Evolutionary conservation across 2,113 vertebrate species (phyloP), one percentile per base, ranked within the genome.

Genomic region (Ifrita kowaldi): DNA sequence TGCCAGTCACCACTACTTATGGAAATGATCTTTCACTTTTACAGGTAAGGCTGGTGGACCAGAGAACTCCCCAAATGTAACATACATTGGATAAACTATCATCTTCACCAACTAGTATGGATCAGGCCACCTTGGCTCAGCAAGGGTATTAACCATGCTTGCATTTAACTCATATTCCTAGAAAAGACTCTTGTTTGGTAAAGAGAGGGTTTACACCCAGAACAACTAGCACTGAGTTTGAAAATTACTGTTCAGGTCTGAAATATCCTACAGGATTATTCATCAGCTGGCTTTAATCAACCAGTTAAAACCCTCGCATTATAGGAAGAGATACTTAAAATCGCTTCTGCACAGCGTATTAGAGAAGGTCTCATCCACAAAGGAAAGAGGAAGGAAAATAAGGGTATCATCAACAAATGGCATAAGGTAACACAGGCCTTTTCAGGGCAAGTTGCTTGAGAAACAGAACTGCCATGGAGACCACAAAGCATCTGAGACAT

Each of bases 401-500:
- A 50, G 55, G 59, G 75, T 85, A 73, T 79, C 89, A 49, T 82
- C 82, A 80, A 73, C 65, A 86, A 91, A 90, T 49, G 81, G 93
- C 64, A 47, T 74, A 97, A 97, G 93, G 91, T 68, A 90, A 90
- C 78, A 71, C 65, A 93, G 65, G 39, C 80, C 90, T 95, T 96
- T 93, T 94, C 93, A 94, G 63, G 79, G 84, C 90, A 95, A 4
- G 62, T 96, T 97, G 93, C 90, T 89, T 96, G 73, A 96, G 89
- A 96, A 97, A 96, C 83, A 85, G 71, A 93, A 96, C 60, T 97
- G 59, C 90, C 94, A 96, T 94, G 94, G 95, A 92, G 97, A 95
- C 67, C 79, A 96, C 94, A 97, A 97, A 93, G 89, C 92, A 97
- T 96, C 87, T 95, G 95, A 97, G 93, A 96, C 81, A 96, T 95